Evolutionary conservation across 2,113 vertebrate species (phyloP).

Genomic region (Lophura nycthemera): DNA sequence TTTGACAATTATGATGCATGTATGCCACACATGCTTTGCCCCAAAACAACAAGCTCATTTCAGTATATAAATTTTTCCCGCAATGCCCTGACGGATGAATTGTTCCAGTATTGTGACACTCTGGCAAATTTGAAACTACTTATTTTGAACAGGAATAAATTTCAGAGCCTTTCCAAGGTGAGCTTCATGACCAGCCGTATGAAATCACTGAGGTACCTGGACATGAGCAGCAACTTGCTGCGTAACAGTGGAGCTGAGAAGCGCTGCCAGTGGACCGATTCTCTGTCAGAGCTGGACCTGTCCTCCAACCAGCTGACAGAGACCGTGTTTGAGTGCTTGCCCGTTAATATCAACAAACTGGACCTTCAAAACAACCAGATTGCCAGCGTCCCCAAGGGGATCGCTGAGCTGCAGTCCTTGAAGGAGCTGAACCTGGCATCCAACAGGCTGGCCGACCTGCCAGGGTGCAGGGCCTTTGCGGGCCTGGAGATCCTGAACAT

Average conservation of each 20-base stretch:
- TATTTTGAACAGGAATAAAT: slow-evolving; percentile 79
- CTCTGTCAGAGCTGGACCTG: slow-evolving; percentile 80
- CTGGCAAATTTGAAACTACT: slow-evolving; percentile 75
- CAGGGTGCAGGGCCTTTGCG: slow-evolving; percentile 75
- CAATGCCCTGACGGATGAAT: slow-evolving; percentile 81
- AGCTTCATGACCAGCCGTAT: slow-evolving; percentile 80
- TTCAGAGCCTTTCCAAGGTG: slow-evolving; percentile 76
- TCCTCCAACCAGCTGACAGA: slow-evolving; percentile 82
- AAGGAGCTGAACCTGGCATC: slow-evolving; percentile 82
- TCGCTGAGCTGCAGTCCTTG: slow-evolving; percentile 74
- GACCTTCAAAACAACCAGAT: slow-evolving; percentile 85
- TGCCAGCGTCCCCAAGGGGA: slow-evolving; percentile 63
- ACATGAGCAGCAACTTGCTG: slow-evolving; percentile 85
- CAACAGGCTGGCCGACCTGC: slow-evolving; percentile 85
- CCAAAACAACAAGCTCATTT: slow-evolving; percentile 76
- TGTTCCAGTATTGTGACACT: slow-evolving; percentile 83
- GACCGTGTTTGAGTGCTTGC: slow-evolving; percentile 85
- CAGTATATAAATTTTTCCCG: slow-evolving; percentile 82
- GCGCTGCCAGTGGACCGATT: slow-evolving; percentile 79
- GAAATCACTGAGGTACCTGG: slow-evolving; percentile 81
- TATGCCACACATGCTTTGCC: slow-evolving; percentile 89
- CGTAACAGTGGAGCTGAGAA: slow-evolving; percentile 42
- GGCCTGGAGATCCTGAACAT: slow-evolving; percentile 76
- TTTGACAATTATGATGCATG: slow-evolving; percentile 75
- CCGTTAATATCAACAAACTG: slow-evolving; percentile 71